Percentiles rank a stretch among this genome's conserved stretches.
Evolutionary conservation across 2,888 invertebrate species (phyloP).

Genomic region (Steinernema carpocapsae): DNA sequence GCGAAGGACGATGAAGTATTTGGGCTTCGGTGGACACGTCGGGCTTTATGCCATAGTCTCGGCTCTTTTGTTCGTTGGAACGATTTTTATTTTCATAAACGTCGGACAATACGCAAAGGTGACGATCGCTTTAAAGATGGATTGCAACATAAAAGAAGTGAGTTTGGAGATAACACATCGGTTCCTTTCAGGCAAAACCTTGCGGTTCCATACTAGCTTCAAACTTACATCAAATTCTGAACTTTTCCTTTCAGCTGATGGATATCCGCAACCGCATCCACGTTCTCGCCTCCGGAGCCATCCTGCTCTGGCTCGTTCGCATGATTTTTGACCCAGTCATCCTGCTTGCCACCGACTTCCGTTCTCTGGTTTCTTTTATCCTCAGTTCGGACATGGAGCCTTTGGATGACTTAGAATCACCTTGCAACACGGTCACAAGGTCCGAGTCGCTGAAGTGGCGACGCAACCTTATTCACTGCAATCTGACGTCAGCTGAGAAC

Average conservation of each 20-base stretch:
- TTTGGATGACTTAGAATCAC: conserved; percentile 36
- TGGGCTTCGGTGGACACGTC: conserved; percentile 53
- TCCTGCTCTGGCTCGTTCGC: conserved; percentile 57
- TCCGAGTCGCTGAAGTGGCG: conserved; percentile 41
- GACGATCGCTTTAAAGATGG: background rate
- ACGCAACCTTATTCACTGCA: conserved; percentile 47
- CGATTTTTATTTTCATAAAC: conserved; percentile 48
- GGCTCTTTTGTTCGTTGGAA: conserved; percentile 48
- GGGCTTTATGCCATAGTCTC: conserved; percentile 46
- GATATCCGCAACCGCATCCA: conserved; percentile 52
- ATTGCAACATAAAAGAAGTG: conserved; percentile 38
- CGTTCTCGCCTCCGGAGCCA: conserved; percentile 53
- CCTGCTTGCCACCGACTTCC: conserved; percentile 48
- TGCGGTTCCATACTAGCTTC: too few species aligned
- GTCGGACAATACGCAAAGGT: conserved; percentile 46
- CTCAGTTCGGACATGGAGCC: conserved; percentile 36
- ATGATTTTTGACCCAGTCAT: conserved; percentile 56
- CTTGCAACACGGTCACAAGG: conserved; percentile 34
- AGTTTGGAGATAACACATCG: too few species aligned
- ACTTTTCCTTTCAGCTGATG: conserved; percentile 47
- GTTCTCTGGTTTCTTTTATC: conserved; percentile 50
- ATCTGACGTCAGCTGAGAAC: conserved; percentile 55
- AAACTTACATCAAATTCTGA: too few species aligned
- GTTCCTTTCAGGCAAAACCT: too few species aligned
- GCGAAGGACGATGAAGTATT: conserved; percentile 43